phyloP scores from a whole-genome alignment of 2,888 invertebrate species.

The Philopedon plagiatum region DNA sequence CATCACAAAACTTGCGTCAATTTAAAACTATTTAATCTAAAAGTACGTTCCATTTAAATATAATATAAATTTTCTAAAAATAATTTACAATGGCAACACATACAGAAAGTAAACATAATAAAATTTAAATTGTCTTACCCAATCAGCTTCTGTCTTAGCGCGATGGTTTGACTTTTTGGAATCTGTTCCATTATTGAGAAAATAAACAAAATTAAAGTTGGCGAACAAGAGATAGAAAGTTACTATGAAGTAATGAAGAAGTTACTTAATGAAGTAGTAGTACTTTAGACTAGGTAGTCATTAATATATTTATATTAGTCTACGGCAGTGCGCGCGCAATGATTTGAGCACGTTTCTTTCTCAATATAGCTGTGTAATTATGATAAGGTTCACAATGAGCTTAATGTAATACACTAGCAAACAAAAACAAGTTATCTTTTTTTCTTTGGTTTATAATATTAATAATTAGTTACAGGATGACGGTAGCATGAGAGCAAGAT shows the following conservation, averaged over 20 bases:
- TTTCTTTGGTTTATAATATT: no score
- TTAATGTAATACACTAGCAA: slow-evolving; percentile 35
- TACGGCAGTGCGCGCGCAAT: slow-evolving; percentile 43
- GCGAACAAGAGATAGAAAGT: not conserved
- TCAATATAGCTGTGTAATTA: slow-evolving; percentile 40
- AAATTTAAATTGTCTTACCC: slow-evolving; percentile 70
- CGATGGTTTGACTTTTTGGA: slow-evolving; percentile 85
- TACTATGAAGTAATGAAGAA: slow-evolving; percentile 5
- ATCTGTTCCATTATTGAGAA: slow-evolving; percentile 74
- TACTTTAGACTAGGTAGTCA: slow-evolving; percentile 35
- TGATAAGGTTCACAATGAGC: slow-evolving; percentile 41
- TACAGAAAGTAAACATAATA: not conserved
- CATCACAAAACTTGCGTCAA: no score
- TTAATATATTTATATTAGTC: slow-evolving; percentile 44
- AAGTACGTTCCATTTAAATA: slow-evolving; percentile 72
- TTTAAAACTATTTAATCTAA: not conserved
- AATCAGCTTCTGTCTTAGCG: slow-evolving; percentile 84
- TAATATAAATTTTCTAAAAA: slow-evolving; percentile 19
- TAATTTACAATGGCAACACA: slow-evolving; percentile 18
- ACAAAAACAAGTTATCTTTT: slow-evolving; percentile 20
- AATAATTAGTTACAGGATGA: no score
- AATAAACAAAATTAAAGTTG: slow-evolving; percentile 1
- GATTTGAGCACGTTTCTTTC: slow-evolving; percentile 31
- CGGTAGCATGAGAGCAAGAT: no score
- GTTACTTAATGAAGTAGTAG: slow-evolving; percentile 25